phyloP scores from a whole-genome alignment of 2,113 vertebrate genomes.

The Pteronura brasiliensis region DNA sequence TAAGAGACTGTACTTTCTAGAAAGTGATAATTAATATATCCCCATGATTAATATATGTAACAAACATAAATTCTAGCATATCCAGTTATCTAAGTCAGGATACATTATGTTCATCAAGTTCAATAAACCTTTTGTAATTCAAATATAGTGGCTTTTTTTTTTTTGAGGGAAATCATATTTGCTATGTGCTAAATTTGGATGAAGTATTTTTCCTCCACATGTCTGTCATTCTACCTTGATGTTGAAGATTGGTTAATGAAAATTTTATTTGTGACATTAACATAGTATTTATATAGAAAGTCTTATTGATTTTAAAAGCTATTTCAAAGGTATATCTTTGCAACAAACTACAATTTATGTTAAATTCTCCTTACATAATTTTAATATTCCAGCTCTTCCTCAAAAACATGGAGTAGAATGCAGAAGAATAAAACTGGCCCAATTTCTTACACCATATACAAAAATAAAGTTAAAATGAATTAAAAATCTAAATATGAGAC shows the following conservation, averaged over 20 bases:
- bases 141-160: neutral
- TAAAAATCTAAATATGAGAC: neutral
- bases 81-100: slow-evolving; percentile 15
- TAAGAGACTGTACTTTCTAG: neutral
- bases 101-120: neutral
- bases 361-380: neutral
- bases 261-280: slow-evolving; percentile 24
- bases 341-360: neutral
- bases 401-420: neutral
- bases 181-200: neutral
- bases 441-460: neutral
- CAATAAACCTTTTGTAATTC: slow-evolving; percentile 46
- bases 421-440: neutral
- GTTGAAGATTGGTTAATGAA: neutral
- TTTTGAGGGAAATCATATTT: slow-evolving; percentile 1
- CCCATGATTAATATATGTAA: neutral
- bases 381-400: neutral
- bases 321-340: slow-evolving; percentile 6
- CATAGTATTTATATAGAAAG: neutral
- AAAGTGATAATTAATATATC: neutral
- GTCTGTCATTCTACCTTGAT: neutral
- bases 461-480: neutral
- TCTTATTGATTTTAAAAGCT: neutral
- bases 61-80: neutral
- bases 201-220: neutral